These are phyloP conservation scores for Anser cygnoides DNA, from an alignment of 2,113 vertebrate genomes.

Conservation along the genomic window DNA sequence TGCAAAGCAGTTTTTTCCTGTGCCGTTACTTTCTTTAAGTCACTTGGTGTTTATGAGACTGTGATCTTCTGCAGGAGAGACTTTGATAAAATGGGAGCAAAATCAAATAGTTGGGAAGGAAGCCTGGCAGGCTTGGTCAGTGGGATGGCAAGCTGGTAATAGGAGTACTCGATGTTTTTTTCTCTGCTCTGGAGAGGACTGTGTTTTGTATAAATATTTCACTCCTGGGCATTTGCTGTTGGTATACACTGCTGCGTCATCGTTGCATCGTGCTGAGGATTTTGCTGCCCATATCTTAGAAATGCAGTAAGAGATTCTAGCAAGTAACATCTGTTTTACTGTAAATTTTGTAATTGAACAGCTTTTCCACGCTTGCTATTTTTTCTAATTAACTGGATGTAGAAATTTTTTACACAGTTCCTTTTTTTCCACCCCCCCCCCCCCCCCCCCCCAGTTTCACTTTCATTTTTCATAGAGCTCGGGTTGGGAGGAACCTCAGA, in stretches of 20 bases:
- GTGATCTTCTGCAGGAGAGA: neutral
- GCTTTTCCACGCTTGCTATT: neutral
- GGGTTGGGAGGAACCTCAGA: too few species aligned
- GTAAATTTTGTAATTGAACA: neutral
- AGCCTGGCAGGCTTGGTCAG: too few species aligned
- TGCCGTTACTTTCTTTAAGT: neutral
- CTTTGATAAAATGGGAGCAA: too few species aligned
- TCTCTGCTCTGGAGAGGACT: neutral
- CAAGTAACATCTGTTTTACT: neutral
- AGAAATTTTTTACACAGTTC: neutral
- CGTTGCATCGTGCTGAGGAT: rapidly evolving
- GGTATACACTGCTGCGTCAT: rapidly evolving
- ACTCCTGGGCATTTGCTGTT: neutral
- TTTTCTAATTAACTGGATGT: neutral
- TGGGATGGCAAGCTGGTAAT: neutral
- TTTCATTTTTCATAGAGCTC: neutral
- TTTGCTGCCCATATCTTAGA: neutral
- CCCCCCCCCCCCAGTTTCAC: too few species aligned
- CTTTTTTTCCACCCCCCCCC: neutral
- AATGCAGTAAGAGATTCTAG: neutral
- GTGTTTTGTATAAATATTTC: neutral
- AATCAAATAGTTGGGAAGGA: too few species aligned
- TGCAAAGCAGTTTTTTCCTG: rapidly evolving
- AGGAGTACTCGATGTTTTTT: neutral
- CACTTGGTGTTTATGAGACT: neutral